Evolutionary conservation across 2,797 vertebrate species (phyloP), one percentile per base, ranked within the genome.

Genomic region (Enteromius trimaculatus): DNA sequence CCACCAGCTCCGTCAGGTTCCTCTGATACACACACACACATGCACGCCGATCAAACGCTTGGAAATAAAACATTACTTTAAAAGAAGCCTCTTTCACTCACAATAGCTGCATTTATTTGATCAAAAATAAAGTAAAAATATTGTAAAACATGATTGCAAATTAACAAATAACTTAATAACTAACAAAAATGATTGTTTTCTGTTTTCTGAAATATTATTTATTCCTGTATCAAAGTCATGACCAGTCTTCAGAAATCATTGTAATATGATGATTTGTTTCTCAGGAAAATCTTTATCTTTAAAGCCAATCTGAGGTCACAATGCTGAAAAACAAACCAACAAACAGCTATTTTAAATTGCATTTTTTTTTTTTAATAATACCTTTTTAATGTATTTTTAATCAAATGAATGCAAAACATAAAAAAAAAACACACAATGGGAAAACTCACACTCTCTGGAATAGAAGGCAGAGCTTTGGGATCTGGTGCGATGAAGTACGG

Each of bases 1-100:
- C 95, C 68, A 98, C 95, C 85, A 97, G 90, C 92, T 98, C 97
- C 0, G 97, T 98, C 74, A 98, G 89, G 90, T 98, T 98, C 90
- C 97, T 96, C 97, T 98, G 91, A 80, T 23, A 47, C 44, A 47
- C 72, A 84, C 58, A 90, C 26, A 80, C 6, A 77, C 78, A 81
- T 65, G 49, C 42, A 70, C 23, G 80, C 19, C 26, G 7, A n/a
- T 62, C 60, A 62, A 0, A 62, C 14, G 0, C 16, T 29, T 29
- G 60, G 60, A 60, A 11, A 58, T 23, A 44, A 44, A 44, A 3
- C 42, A 3, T 44, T 44, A 44, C 23, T 13, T 23, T 60, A 5
- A 62, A 62, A 31, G 1, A 62, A 62, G 5, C 5, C 23, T 60
- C 23, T 60, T 26, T 23, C 29, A 2, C 23, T 13, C 9, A 58